These are phyloP conservation scores for Isichthys henryi DNA, from an alignment of 2,113 vertebrate species.

Conservation along the genomic window DNA sequence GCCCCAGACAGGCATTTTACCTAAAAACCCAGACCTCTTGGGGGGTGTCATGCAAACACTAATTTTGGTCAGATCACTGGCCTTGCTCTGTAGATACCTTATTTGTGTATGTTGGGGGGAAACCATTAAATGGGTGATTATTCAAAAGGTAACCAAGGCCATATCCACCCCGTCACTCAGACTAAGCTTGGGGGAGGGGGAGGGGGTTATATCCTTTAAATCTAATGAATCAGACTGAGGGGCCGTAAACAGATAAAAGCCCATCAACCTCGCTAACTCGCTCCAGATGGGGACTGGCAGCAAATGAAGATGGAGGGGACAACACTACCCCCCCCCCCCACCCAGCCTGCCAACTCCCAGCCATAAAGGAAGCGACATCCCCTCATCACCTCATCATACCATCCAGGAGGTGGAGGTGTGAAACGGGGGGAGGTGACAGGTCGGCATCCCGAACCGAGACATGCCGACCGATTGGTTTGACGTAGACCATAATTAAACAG, in stretches of 20 bases:
- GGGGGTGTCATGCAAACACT: neutral
- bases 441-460: neutral
- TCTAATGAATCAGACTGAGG: constrained; percentile 19
- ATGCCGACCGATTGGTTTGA: neutral
- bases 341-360: neutral
- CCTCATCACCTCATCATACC: neutral
- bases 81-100: constrained; percentile 24
- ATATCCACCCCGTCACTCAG: neutral
- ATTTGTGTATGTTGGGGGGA: neutral
- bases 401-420: neutral
- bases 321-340: neutral
- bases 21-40: neutral
- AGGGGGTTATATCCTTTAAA: constrained; percentile 12
- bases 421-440: neutral
- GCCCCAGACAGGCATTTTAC: neutral
- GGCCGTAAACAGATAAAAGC: neutral
- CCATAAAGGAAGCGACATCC: neutral
- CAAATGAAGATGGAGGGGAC: neutral
- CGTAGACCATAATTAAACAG: neutral
- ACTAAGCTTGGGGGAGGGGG: neutral
- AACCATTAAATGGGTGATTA: constrained; percentile 47
- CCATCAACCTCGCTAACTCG: neutral
- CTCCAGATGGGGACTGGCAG: constrained; percentile 7
- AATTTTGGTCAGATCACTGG: neutral
- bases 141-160: constrained; percentile 52